Conservation (phyloP, 2,888 invertebrate species). For the Rosalia funebris region DNA sequence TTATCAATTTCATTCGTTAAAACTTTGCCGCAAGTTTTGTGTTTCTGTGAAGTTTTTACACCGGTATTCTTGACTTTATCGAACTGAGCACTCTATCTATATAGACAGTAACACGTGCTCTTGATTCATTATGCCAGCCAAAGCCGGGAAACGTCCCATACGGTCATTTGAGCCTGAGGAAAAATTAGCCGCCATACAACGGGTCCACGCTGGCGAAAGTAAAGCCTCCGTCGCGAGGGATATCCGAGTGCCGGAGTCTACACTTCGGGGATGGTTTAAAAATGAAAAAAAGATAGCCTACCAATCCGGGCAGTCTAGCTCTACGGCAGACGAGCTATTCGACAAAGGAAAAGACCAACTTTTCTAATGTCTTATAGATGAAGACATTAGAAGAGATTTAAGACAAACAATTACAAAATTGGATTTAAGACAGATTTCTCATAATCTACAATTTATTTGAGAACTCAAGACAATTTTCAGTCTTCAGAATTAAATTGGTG, state of each 20-base stretch:
- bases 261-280: conserved; percentile 88
- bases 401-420: no score
- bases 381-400: no score
- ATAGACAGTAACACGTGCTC: not conserved
- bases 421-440: no score
- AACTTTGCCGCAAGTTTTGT: no score
- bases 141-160: not conserved
- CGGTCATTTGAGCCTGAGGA: conserved; percentile 67
- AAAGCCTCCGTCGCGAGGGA: conserved; percentile 87
- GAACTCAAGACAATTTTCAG: no score
- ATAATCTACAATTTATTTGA: no score
- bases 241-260: conserved; percentile 88
- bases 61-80: no score
- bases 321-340: conserved; percentile 73
- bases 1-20: not conserved
- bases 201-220: conserved; percentile 86
- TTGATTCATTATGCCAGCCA: no score
- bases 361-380: no score
- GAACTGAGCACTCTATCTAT: not conserved
- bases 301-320: conserved; percentile 76
- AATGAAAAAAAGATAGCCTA: conserved; percentile 81
- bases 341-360: conserved; percentile 47
- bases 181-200: conserved; percentile 83
- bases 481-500: no score
- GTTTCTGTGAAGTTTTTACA: not conserved